Evolutionary conservation across 2,113 vertebrate species (phyloP).

Genomic region (Callocephalon fimbriatum): DNA sequence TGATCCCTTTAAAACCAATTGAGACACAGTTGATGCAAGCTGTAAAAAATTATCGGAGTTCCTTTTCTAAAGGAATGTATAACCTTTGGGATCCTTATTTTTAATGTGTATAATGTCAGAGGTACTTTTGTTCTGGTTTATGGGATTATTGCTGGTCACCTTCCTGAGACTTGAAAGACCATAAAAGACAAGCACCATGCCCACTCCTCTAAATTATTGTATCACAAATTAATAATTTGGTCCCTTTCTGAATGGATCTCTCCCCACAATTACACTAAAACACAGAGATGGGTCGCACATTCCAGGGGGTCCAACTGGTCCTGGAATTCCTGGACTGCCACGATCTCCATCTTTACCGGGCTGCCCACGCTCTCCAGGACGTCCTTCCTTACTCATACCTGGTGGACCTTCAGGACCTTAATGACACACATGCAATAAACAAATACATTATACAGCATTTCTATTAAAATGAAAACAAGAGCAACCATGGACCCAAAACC

Average conservation of each 20-base stretch:
- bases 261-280: slow-evolving; percentile 88
- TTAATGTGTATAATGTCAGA: slow-evolving; percentile 65
- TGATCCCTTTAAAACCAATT: slow-evolving; percentile 27
- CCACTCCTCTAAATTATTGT: slow-evolving; percentile 58
- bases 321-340: slow-evolving; percentile 86
- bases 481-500: not conserved
- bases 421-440: not conserved
- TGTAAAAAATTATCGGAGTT: not conserved
- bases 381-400: slow-evolving; percentile 87
- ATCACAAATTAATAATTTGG: slow-evolving; percentile 88
- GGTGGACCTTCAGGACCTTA: slow-evolving; percentile 89
- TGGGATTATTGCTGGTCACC: slow-evolving; percentile 81
- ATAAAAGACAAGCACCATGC: slow-evolving; percentile 78
- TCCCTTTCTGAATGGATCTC: slow-evolving; percentile 93
- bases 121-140: slow-evolving; percentile 81
- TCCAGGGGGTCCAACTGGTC: slow-evolving; percentile 87
- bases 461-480: not conserved
- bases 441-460: not conserved
- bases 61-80: slow-evolving; percentile 21
- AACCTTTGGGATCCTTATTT: slow-evolving; percentile 34
- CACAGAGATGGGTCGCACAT: slow-evolving; percentile 92
- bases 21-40: slow-evolving; percentile 15
- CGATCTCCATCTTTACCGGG: slow-evolving; percentile 87
- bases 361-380: slow-evolving; percentile 83
- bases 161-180: slow-evolving; percentile 92